Evolutionary conservation across 2,888 invertebrate species (phyloP), one percentile per base, ranked within the genome.

Genomic region (Erannis defoliaria): DNA sequence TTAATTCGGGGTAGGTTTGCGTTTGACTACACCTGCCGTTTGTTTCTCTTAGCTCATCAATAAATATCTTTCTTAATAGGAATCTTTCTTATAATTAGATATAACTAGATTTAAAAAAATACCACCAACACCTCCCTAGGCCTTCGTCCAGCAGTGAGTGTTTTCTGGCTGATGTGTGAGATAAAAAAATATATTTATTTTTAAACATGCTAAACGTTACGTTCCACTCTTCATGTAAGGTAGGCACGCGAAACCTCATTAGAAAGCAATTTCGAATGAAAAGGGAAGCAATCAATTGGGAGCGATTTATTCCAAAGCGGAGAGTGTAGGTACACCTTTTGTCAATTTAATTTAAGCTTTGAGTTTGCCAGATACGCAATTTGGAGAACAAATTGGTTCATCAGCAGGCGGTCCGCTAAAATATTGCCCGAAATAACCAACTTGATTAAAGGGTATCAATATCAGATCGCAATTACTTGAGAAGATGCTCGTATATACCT

Each of bases 311-410:
- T 51, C 53, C 43, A 60, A 59, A 67, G 48, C 48, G 49, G 46
- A 49, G 50, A 51, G 53, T 55, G 62, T 63, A 64, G 55, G 65
- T 70, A 72, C 73, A 50, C 58, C 70, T 62, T 76, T 64, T 71
- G 68, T 69, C 72, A 77, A 80, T 79, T 75, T 74, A 74, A n/a
- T n/a, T n/a, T n/a, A 62, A 64, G 59, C 69, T 62, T 70, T 70
- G 58, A 69, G 72, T 63, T 71, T 69, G 59, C 56, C 62, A 70
- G 71, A 71, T 67, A 71, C 70, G 51, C 51, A 51, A 75, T 75
- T 72, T 56, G 43, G 51, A 64, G 48, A 46, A 55, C 58, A 68
- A 66, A 69, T 68, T 69, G 16, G 55, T 21, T 45, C 14, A 14
- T 43, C 37, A 60, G 37, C 57, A 50, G 59, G 64, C 54, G 60